Conservation (phyloP, 2,797 vertebrate genomes). For the Cyclopterus lumpus region DNA sequence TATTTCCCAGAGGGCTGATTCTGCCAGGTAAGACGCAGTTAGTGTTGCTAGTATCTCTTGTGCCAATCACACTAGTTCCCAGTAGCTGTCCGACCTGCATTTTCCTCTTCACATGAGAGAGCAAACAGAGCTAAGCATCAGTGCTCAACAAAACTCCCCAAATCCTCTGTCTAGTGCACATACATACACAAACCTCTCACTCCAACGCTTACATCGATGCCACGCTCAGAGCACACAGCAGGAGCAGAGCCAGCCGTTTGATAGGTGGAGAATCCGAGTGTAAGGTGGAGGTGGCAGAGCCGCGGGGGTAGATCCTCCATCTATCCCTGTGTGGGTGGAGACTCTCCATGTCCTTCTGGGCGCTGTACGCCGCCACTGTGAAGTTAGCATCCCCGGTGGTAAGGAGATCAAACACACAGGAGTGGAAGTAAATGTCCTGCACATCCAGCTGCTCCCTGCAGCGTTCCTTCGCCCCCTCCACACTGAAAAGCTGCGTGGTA, state of each 20-base stretch:
- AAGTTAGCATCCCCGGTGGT: constrained; percentile 97
- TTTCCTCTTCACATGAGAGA: constrained; percentile 36
- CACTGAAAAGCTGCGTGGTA: constrained; percentile 79
- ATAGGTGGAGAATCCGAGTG: constrained; percentile 33
- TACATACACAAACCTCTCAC: constrained; percentile 32
- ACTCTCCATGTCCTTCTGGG: constrained; percentile 92
- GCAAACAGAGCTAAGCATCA: constrained; percentile 60
- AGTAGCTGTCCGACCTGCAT: constrained; percentile 39
- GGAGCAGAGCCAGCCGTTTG: constrained; percentile 72
- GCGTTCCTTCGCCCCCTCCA: constrained; percentile 87
- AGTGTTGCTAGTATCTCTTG: constrained; percentile 30
- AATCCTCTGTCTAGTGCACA: constrained; percentile 64
- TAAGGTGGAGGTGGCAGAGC: constrained; percentile 44
- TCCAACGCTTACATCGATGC: constrained; percentile 46
- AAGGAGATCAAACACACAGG: constrained; percentile 95
- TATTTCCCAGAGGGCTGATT: constrained; percentile 34
- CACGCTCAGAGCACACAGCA: constrained; percentile 72
- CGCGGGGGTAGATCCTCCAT: constrained; percentile 93
- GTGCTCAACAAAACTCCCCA: constrained; percentile 55
- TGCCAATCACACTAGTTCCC: constrained; percentile 39
- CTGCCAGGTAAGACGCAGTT: constrained; percentile 35
- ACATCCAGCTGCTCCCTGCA: constrained; percentile 92
- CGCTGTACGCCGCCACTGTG: constrained; percentile 91
- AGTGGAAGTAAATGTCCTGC: constrained; percentile 96
- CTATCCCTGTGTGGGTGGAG: constrained; percentile 91